Conservation (phyloP, 2,888 invertebrate genomes). For the Druceiella hillmani region DNA sequence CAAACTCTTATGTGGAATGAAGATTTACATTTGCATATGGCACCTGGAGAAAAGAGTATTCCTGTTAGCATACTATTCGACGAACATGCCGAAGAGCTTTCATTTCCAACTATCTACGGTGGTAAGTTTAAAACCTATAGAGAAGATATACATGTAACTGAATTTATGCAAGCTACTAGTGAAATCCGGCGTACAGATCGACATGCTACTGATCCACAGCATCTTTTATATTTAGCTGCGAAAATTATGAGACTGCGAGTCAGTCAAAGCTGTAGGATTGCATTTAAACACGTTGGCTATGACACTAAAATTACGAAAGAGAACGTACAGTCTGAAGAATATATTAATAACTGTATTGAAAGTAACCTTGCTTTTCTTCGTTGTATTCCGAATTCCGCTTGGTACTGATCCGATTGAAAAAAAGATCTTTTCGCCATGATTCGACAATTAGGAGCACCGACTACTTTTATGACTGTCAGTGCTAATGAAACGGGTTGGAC, state of each 20-base stretch:
- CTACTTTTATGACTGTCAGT: slow-evolving; percentile 27
- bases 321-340: no score
- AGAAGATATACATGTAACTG: slow-evolving; percentile 17
- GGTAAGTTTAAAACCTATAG: slow-evolving; percentile 24
- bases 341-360: no score
- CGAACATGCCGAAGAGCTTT: slow-evolving; percentile 27
- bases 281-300: no score
- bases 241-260: slow-evolving; percentile 25
- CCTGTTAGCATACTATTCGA: slow-evolving; percentile 26
- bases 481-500: slow-evolving; percentile 28
- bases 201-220: slow-evolving; percentile 25
- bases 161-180: slow-evolving; percentile 16
- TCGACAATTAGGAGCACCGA: slow-evolving; percentile 27
- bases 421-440: no score
- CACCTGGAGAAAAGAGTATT: slow-evolving; percentile 9
- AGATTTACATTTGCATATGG: neutral
- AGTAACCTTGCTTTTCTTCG: no score
- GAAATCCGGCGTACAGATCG: slow-evolving; percentile 25
- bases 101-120: slow-evolving; percentile 28
- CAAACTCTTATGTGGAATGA: slow-evolving; percentile 5
- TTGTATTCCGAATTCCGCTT: no score
- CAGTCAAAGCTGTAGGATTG: slow-evolving; percentile 16
- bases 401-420: no score
- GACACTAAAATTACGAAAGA: no score
- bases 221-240: slow-evolving; percentile 27